Percentiles rank a stretch among this genome's conserved stretches.
phyloP scores from a whole-genome alignment of 2,113 vertebrate species.

The Prolemur simus region DNA sequence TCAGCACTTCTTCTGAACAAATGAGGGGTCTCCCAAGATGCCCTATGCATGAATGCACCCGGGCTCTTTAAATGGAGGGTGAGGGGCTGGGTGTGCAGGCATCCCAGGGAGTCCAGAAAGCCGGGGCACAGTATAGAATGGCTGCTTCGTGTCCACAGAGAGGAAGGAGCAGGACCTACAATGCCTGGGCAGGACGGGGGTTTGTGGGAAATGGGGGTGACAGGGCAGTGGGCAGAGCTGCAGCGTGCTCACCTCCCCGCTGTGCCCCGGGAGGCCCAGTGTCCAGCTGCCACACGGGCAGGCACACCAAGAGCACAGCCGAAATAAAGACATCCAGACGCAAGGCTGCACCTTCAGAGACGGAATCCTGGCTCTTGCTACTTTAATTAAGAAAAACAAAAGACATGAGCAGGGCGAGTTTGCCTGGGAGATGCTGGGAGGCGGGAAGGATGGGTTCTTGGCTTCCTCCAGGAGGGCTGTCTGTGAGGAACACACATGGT shows the following conservation, averaged over 20 bases:
- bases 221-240: neutral
- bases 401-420: conserved; percentile 50
- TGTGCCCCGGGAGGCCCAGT: neutral
- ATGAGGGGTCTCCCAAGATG: neutral
- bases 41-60: accelerated
- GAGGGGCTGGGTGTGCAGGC: too few species aligned
- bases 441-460: conserved; percentile 59
- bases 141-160: neutral
- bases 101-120: neutral
- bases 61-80: neutral
- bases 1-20: neutral
- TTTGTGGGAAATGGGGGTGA: neutral
- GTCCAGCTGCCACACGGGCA: conserved; percentile 1
- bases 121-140: neutral
- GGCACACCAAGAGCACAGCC: neutral
- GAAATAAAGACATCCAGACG: conserved; percentile 66
- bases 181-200: neutral
- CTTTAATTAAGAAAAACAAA: conserved; percentile 87
- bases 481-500: neutral
- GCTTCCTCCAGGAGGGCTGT: conserved; percentile 59
- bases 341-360: conserved; percentile 67
- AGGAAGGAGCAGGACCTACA: neutral
- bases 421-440: conserved; percentile 60
- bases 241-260: neutral
- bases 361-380: conserved; percentile 78